phyloP scores from a whole-genome alignment of 2,888 invertebrate genomes.

The Drosophila mercatorum region DNA sequence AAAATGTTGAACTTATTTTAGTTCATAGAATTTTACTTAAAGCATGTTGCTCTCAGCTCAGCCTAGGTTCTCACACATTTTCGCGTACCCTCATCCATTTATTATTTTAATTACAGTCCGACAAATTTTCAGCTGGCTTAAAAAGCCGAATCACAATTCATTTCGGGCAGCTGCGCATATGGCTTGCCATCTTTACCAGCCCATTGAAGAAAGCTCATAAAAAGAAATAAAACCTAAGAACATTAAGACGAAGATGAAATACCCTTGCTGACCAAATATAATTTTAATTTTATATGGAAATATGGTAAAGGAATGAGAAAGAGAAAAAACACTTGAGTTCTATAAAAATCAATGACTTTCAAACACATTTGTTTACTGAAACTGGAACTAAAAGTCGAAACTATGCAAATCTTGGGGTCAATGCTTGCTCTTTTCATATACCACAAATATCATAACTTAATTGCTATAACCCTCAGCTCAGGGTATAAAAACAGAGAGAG shows the following conservation, averaged over 20 bases:
- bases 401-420: no score
- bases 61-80: not conserved
- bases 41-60: not conserved
- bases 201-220: conserved; percentile 8
- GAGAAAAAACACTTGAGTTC: no score
- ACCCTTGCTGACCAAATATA: not conserved
- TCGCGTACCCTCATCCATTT: not conserved
- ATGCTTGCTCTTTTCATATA: not conserved
- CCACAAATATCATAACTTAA: not conserved
- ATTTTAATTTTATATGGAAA: no score
- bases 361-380: not conserved
- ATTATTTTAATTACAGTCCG: conserved; percentile 28
- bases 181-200: conserved; percentile 29
- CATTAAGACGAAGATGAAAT: not conserved
- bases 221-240: not conserved
- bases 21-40: not conserved
- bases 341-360: not conserved
- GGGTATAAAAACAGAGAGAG: not conserved
- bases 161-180: conserved; percentile 29
- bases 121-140: conserved; percentile 12
- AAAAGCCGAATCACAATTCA: conserved; percentile 19
- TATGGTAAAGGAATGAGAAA: no score
- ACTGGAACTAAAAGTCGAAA: not conserved
- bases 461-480: not conserved
- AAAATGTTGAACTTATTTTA: not conserved